Percentiles rank a stretch among this genome's conserved stretches.
Evolutionary conservation across 2,797 vertebrate species (phyloP).

Genomic region (Epinephelus awoara): DNA sequence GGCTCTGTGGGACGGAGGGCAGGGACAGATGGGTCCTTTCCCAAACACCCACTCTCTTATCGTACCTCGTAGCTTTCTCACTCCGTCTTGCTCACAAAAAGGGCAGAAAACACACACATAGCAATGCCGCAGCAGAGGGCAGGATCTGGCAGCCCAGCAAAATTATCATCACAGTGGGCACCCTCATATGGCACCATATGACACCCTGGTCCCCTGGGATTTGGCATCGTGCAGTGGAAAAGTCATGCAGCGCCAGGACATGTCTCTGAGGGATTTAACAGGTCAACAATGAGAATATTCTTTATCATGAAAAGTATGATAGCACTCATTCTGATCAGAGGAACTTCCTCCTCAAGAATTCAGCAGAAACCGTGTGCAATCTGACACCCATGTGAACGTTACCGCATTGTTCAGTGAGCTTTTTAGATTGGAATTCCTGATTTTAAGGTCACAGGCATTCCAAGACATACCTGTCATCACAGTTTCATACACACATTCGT

Average conservation of each 20-base stretch:
- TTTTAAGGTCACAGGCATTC: slow-evolving; percentile 65
- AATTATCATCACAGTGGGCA: slow-evolving; percentile 52
- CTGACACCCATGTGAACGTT: slow-evolving; percentile 1
- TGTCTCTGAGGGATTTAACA: slow-evolving; percentile 19
- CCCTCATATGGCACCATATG: slow-evolving; percentile 52
- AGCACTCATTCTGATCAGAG: neutral
- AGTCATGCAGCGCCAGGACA: slow-evolving; percentile 25
- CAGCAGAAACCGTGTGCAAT: neutral
- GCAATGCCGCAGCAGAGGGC: slow-evolving; percentile 51
- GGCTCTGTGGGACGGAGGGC: slow-evolving; percentile 68
- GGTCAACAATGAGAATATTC: slow-evolving; percentile 31
- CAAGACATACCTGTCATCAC: slow-evolving; percentile 48
- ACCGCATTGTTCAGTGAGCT: slow-evolving; percentile 26
- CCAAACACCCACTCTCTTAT: slow-evolving; percentile 58
- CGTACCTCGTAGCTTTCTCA: slow-evolving; percentile 38
- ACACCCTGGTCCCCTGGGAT: slow-evolving; percentile 54
- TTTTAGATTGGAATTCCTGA: slow-evolving; percentile 72
- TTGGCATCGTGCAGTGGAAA: slow-evolving; percentile 54
- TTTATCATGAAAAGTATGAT: slow-evolving; percentile 5
- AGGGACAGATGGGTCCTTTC: slow-evolving; percentile 74
- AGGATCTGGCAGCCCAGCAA: slow-evolving; percentile 54
- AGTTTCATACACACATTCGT: slow-evolving; percentile 44
- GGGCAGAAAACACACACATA: slow-evolving; percentile 40
- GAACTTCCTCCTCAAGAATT: neutral
- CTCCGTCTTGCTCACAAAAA: slow-evolving; percentile 44